Conservation (phyloP, 2,888 invertebrate genomes). For the Eurois occulta region DNA sequence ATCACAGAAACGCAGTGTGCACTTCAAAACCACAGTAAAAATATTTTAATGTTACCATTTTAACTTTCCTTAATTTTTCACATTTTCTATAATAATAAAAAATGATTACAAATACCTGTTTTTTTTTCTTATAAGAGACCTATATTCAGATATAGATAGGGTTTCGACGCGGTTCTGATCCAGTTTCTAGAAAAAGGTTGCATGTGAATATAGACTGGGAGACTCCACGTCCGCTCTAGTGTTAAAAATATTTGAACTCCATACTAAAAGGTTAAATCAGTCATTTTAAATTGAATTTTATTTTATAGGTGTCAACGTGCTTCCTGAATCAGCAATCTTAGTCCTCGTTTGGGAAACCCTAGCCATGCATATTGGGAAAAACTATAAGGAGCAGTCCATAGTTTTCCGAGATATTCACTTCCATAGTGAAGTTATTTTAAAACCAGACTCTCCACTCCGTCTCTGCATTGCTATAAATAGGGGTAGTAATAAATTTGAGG, state of each 20-base stretch:
- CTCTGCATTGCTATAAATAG: constrained; percentile 68
- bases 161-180: too few species aligned
- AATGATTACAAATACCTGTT: too few species aligned
- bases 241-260: too few species aligned
- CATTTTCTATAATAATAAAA: too few species aligned
- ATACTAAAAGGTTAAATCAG: neutral
- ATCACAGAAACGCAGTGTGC: neutral
- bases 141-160: too few species aligned
- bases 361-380: constrained; percentile 79
- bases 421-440: constrained; percentile 66
- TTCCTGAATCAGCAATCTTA: constrained; percentile 92
- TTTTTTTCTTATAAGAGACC: too few species aligned
- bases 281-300: neutral
- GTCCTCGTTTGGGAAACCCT: constrained; percentile 89
- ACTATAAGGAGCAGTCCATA: constrained; percentile 76
- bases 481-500: constrained; percentile 75
- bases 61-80: too few species aligned
- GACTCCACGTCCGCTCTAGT: too few species aligned
- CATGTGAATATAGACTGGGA: too few species aligned
- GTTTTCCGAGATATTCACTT: constrained; percentile 71
- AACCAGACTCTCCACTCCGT: constrained; percentile 60
- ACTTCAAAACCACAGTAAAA: neutral
- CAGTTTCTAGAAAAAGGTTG: too few species aligned
- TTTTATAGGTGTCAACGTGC: constrained; percentile 89
- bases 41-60: neutral